Base-by-base conservation (phyloP, 2,888 invertebrate genomes). In the Coleophora flavipennella region DNA sequence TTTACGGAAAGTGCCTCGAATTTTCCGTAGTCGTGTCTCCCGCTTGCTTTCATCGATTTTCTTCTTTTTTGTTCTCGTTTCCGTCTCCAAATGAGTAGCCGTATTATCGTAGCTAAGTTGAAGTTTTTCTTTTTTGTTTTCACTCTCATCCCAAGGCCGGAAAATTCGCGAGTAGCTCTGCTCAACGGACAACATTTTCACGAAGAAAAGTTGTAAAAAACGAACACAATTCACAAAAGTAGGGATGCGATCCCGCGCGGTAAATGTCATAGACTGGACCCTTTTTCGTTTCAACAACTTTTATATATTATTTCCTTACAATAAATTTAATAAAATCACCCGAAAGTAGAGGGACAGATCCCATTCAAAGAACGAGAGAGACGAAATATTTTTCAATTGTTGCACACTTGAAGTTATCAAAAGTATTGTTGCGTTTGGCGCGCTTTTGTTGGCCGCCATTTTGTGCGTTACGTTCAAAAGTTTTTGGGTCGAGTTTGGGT, bases 111-210 rank as follows among this genome's bases (percentile, higher is more conserved):
- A 45, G 33, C 43, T 53, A 8, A 6, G 28, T 48, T 51, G 44
- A 47, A 36, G 35, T 35, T 48, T 42, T n/a, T 53, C 44, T 13
- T 55, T 52, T 45, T 69, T 64, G 41, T 51, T 63, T 36, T 71
- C 78, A 74, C 76, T 80, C 46, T 75, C 74, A 63, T 89, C 89
- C 89, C 89, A 89, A 41, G 89, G 89, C 51, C 89, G 84, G 56
- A 89, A 89, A 13, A 89, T 71, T 54, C 88, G 81, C 33, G 87
- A 86, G 46, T 74, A 80, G 57, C 59, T 78, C 55, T 69, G 72
- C 41, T 72, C 69, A 36, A 60, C 61, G 44, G 77, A 77, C 52
- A 72, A 59, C 84, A 84, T 83, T 57, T 59, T 68, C 41, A 13
- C 39, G 31, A 33, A 39, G 36, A 39, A 41, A 43, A 42, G 45